Evolutionary conservation across 2,113 vertebrate species (phyloP).

Genomic region (Caretta caretta): DNA sequence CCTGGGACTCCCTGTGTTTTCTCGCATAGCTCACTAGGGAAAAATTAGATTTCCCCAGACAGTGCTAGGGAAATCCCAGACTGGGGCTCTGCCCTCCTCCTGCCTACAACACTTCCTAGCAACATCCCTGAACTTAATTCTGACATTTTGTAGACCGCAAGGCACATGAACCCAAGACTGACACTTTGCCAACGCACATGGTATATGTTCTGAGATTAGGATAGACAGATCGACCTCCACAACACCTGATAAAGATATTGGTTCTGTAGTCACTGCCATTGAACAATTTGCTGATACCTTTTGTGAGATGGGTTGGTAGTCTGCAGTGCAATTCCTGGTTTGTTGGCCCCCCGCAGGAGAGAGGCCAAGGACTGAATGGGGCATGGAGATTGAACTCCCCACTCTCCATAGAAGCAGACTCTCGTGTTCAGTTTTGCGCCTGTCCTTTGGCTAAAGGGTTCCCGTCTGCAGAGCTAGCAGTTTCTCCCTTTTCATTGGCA

Average conservation of each 20-base stretch:
- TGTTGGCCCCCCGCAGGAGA: neutral
- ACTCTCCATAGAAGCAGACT: rapidly evolving
- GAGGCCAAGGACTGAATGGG: neutral
- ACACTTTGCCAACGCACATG: neutral
- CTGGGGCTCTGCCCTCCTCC: neutral
- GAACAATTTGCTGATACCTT: neutral
- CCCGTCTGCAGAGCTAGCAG: rapidly evolving
- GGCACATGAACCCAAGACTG: rapidly evolving
- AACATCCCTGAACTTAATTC: rapidly evolving
- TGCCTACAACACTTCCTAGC: neutral
- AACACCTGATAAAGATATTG: neutral
- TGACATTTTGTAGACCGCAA: neutral
- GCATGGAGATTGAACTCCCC: neutral
- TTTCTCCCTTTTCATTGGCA: neutral
- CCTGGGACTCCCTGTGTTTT: neutral
- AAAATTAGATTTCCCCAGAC: neutral
- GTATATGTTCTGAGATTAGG: neutral
- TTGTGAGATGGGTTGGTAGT: neutral
- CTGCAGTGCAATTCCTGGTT: neutral
- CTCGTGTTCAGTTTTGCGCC: neutral
- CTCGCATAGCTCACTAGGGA: neutral
- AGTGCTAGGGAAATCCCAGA: neutral
- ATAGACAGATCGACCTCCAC: neutral
- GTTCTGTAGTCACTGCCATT: rapidly evolving
- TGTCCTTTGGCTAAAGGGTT: neutral